Percentiles rank a stretch among this genome's conserved stretches.
These are phyloP conservation scores for Meriones unguiculatus DNA, from an alignment of 2,113 vertebrate species.

Conservation along the genomic window DNA sequence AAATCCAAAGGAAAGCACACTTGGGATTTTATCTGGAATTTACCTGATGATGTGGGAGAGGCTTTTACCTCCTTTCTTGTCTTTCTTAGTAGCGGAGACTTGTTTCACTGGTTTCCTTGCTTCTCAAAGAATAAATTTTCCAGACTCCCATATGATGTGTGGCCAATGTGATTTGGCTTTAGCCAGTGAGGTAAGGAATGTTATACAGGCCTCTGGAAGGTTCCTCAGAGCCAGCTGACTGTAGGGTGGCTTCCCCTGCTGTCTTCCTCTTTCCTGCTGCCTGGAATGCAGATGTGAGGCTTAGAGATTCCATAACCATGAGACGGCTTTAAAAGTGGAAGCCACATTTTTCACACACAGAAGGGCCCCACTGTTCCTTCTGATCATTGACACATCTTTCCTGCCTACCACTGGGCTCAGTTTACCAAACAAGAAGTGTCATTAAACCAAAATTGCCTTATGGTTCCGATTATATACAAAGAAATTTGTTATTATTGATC, in stretches of 20 bases:
- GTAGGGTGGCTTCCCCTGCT: no score
- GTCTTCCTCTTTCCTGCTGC: neutral
- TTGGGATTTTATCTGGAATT: slow-evolving; percentile 10
- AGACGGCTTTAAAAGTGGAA: neutral
- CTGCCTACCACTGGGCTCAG: neutral
- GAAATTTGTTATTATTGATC: neutral
- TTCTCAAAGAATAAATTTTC: neutral
- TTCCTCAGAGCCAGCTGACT: neutral
- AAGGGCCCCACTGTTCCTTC: neutral
- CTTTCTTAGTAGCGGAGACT: neutral
- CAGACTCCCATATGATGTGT: neutral
- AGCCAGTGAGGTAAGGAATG: neutral
- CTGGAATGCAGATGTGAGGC: neutral
- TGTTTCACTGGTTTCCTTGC: neutral
- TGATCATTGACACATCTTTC: neutral
- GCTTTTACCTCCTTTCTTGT: neutral
- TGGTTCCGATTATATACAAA: slow-evolving; percentile 26
- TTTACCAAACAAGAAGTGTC: neutral
- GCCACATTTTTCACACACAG: neutral
- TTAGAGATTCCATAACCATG: neutral
- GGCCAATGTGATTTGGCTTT: neutral
- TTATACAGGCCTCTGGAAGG: neutral
- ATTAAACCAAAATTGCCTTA: neutral
- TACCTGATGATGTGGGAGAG: neutral
- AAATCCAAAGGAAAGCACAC: neutral